Evolutionary conservation across 2,797 vertebrate species (phyloP).

Genomic region (Corythornis leucogaster): DNA sequence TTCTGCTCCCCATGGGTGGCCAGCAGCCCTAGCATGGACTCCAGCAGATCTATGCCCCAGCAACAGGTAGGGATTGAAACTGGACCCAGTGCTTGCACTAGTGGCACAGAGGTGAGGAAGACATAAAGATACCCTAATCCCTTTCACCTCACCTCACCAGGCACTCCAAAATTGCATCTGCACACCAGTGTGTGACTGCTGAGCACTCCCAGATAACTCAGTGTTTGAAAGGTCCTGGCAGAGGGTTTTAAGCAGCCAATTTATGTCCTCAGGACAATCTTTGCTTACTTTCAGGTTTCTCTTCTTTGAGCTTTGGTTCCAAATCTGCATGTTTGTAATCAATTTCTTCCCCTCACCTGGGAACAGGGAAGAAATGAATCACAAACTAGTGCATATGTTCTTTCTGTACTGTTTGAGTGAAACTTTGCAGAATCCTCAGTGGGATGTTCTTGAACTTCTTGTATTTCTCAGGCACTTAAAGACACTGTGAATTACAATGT

Average conservation of each 20-base stretch:
- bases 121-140: background rate
- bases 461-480: constrained; percentile 44
- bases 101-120: background rate
- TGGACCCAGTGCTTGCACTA: background rate
- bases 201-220: background rate
- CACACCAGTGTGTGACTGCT: background rate
- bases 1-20: background rate
- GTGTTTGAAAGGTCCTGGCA: background rate
- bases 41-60: background rate
- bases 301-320: background rate
- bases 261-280: background rate
- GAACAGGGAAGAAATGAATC: background rate
- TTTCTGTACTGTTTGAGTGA: background rate
- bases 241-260: background rate
- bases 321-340: background rate
- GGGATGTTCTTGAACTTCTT: background rate
- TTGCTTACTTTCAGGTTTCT: background rate
- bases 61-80: background rate
- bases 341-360: background rate
- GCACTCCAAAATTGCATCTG: background rate
- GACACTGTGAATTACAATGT: constrained; percentile 26
- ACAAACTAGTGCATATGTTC: background rate
- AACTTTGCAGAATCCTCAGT: background rate
- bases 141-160: background rate
- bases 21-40: background rate